Evolutionary conservation across 2,113 vertebrate species (phyloP).

Genomic region (rat (Rattus norvegicus)): DNA sequence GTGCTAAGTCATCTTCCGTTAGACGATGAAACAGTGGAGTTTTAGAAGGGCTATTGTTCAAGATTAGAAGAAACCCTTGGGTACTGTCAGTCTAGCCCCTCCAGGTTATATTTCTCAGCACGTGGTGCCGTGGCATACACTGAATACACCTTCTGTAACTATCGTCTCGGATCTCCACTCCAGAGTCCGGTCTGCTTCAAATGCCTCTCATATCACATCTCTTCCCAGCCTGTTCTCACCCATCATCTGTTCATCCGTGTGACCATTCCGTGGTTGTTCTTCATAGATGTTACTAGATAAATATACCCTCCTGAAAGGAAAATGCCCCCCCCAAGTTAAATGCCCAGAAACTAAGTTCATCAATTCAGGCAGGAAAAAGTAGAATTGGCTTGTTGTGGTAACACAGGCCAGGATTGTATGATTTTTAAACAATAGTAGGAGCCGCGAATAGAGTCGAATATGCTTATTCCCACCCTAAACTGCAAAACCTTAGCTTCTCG

Average conservation of each 20-base stretch:
- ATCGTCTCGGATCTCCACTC: no score
- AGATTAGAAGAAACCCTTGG: background rate
- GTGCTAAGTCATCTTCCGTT: background rate
- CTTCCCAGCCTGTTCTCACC: background rate
- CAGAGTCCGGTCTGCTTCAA: background rate
- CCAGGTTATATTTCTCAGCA: background rate
- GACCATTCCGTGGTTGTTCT: background rate
- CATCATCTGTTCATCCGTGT: background rate
- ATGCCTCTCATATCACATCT: background rate
- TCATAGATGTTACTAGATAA: background rate
- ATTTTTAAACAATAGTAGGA: background rate
- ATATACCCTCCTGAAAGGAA: background rate
- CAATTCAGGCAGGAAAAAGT: background rate
- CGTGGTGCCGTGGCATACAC: background rate
- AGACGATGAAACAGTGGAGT: background rate
- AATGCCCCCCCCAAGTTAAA: background rate
- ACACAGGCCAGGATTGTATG: background rate
- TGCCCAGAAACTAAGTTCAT: background rate
- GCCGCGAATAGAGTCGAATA: background rate
- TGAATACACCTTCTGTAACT: fast-evolving
- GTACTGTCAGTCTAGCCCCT: background rate
- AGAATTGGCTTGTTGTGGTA: background rate
- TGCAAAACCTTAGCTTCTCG: background rate
- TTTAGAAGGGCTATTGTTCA: background rate
- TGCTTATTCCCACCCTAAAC: conserved; percentile 2